Percentiles rank a stretch among this genome's conserved stretches.
These are phyloP conservation scores for Anorthoa munda DNA, from an alignment of 2,888 invertebrate genomes.

Conservation along the genomic window DNA sequence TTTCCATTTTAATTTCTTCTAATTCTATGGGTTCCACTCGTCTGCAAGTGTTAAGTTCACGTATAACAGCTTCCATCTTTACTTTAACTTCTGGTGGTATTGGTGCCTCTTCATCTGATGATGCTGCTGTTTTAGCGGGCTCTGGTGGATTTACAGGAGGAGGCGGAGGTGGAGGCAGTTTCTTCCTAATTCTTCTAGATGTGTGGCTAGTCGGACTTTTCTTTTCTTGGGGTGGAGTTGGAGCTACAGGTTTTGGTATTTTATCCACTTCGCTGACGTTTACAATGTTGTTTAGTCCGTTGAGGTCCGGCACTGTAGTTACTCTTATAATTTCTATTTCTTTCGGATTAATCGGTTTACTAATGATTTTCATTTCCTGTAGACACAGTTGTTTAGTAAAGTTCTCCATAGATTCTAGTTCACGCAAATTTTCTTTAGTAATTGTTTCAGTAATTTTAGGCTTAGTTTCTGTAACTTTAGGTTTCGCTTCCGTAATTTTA, in stretches of 20 bases:
- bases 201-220: constrained; percentile 80
- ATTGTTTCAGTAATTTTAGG: constrained; percentile 49
- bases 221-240: constrained; percentile 71
- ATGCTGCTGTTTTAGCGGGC: constrained; percentile 64
- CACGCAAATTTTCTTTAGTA: constrained; percentile 49
- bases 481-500: constrained; percentile 60
- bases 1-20: constrained; percentile 79
- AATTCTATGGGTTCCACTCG: constrained; percentile 80
- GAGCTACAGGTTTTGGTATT: constrained; percentile 48
- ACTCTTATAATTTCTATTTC: constrained; percentile 63
- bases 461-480: constrained; percentile 53
- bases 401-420: constrained; percentile 57
- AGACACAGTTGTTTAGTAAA: constrained; percentile 51
- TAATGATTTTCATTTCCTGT: constrained; percentile 58
- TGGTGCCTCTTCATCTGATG: constrained; percentile 73
- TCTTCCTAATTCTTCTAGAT: constrained; percentile 83
- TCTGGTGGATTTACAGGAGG: constrained; percentile 75
- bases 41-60: constrained; percentile 88
- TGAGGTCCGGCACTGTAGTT: constrained; percentile 50
- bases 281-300: constrained; percentile 48
- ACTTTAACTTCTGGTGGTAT: constrained; percentile 90
- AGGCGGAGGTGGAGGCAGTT: constrained; percentile 87
- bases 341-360: constrained; percentile 58
- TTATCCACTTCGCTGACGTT: constrained; percentile 46
- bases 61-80: constrained; percentile 92